A percentile compares a stretch with the other conserved stretches of the same genome.
phyloP scores from a whole-genome alignment of 2,113 vertebrate genomes.

The Pan paniscus region DNA sequence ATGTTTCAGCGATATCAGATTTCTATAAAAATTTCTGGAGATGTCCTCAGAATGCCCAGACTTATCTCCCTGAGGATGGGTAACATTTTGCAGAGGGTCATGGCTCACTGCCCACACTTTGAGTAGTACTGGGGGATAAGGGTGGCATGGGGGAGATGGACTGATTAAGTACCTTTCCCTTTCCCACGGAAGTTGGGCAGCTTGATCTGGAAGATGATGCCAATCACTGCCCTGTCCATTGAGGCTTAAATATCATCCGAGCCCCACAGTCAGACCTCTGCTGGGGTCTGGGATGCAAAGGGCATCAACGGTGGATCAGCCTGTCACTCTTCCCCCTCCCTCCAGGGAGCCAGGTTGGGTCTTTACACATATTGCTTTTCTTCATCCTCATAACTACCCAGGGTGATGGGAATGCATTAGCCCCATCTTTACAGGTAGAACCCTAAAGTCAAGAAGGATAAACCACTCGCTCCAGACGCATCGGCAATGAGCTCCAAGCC shows the following conservation, averaged over 20 bases:
- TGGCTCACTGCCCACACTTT: fast-evolving
- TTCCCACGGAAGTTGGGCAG: background rate
- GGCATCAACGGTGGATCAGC: background rate
- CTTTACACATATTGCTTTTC: background rate
- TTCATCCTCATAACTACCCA: background rate
- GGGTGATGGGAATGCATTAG: background rate
- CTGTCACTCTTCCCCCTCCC: background rate
- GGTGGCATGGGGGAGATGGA: fast-evolving
- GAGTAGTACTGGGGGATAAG: background rate
- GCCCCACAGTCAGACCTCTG: background rate
- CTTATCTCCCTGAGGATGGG: background rate
- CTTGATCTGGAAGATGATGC: background rate
- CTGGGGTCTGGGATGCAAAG: background rate
- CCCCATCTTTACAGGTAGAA: background rate
- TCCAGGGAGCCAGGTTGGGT: background rate
- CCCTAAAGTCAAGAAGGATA: background rate
- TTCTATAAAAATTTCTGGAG: background rate
- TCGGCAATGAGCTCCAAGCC: background rate
- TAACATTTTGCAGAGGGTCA: background rate
- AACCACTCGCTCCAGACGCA: background rate
- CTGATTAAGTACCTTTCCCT: background rate
- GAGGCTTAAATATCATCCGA: background rate
- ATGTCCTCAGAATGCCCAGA: background rate
- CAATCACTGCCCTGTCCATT: background rate
- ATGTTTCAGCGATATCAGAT: background rate